phyloP scores from a whole-genome alignment of 2,797 vertebrate species.

The Mastacembelus armatus region DNA sequence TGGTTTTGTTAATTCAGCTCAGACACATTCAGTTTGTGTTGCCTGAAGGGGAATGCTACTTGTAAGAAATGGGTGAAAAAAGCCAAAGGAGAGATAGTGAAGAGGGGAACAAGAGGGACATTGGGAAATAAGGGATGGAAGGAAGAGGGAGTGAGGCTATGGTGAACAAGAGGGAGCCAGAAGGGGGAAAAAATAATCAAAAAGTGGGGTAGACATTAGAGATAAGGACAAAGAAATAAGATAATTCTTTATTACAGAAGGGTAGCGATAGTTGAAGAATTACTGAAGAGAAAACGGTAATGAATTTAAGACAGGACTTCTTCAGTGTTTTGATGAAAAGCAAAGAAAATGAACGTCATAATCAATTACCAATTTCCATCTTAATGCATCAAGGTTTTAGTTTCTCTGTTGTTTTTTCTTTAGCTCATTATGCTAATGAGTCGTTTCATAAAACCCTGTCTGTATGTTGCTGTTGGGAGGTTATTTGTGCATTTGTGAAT shows the following conservation, averaged over 20 bases:
- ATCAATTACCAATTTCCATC: conserved; percentile 49
- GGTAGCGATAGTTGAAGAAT: background rate
- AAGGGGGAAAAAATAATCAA: background rate
- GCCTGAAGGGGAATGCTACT: conserved; percentile 62
- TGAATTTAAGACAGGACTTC: conserved; percentile 1
- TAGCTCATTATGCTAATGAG: conserved; percentile 63
- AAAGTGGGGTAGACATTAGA: background rate
- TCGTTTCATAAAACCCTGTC: conserved; percentile 43
- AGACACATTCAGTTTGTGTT: conserved; percentile 61
- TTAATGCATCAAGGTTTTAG: conserved; percentile 55
- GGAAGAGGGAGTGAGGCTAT: background rate
- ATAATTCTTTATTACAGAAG: background rate
- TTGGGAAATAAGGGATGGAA: background rate
- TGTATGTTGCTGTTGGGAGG: conserved; percentile 28
- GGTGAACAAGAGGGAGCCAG: background rate
- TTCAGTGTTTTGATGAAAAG: conserved; percentile 34
- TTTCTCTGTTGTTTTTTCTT: conserved; percentile 34
- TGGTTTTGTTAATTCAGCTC: conserved; percentile 76
- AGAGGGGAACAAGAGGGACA: background rate
- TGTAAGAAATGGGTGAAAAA: conserved; percentile 51
- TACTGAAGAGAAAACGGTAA: background rate
- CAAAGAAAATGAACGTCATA: conserved; percentile 32
- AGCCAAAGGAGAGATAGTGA: conserved; percentile 3
- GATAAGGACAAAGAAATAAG: background rate
- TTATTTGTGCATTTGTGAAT: conserved; percentile 16